Percentiles rank a stretch among this genome's conserved stretches.
Evolutionary conservation across 1,140 invertebrate species (phyloP).

Genomic region (Linepithema humile): DNA sequence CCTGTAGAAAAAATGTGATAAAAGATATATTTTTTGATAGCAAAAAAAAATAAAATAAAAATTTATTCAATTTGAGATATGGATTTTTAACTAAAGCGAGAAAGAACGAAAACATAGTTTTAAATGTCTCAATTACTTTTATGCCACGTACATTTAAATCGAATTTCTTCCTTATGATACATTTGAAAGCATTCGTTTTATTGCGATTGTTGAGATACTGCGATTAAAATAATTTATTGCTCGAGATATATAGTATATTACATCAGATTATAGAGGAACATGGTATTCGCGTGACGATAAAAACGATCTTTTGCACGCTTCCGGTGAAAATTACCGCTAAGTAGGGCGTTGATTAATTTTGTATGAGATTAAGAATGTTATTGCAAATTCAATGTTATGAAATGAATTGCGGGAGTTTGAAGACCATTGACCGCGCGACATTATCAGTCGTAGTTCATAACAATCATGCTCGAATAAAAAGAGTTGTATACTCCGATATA

Average conservation of each 20-base stretch:
- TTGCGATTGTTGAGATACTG: background rate
- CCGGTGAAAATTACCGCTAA: background rate
- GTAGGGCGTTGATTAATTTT: background rate
- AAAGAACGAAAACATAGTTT: too few relatives aligned
- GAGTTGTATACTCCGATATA: too few relatives aligned
- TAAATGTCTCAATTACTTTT: too few relatives aligned
- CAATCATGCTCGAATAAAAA: background rate
- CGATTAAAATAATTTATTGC: background rate
- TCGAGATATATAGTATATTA: background rate
- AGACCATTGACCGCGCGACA: background rate
- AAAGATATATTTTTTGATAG: too few relatives aligned
- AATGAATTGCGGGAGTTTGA: background rate
- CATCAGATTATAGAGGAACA: background rate
- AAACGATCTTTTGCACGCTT: too few relatives aligned
- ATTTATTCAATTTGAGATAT: too few relatives aligned
- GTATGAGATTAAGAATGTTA: background rate
- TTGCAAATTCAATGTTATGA: background rate
- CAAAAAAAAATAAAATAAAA: too few relatives aligned
- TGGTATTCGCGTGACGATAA: background rate
- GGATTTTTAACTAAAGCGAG: too few relatives aligned
- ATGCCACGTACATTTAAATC: too few relatives aligned
- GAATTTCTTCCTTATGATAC: too few relatives aligned
- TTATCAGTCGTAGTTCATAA: background rate
- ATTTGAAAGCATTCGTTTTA: too few relatives aligned
- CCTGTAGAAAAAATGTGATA: too few relatives aligned